Percentiles rank a stretch among this genome's conserved stretches.
Evolutionary conservation across 1,140 invertebrate genomes (phyloP).

Genomic region (Lethrus apterus): DNA sequence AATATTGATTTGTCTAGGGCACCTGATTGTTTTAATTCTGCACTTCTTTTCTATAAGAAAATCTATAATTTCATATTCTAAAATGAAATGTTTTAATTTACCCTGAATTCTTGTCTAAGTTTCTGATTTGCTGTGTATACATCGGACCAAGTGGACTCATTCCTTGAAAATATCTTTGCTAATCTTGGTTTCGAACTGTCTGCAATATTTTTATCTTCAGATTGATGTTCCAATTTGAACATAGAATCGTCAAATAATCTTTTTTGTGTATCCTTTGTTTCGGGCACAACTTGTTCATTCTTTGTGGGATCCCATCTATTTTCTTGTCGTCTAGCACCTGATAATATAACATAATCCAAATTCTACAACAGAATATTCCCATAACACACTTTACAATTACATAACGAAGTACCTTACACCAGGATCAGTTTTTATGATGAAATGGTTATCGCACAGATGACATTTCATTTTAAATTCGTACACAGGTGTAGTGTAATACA

Average conservation of each 20-base stretch:
- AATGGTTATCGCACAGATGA: slow-evolving; percentile 95
- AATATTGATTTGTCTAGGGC: slow-evolving; percentile 64
- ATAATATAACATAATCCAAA: slow-evolving; percentile 93
- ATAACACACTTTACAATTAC: neutral
- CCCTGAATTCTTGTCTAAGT: slow-evolving; percentile 75
- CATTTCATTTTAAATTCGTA: slow-evolving; percentile 99
- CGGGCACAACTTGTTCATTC: slow-evolving; percentile 89
- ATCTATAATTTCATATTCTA: neutral
- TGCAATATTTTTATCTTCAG: slow-evolving; percentile 67
- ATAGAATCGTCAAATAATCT: slow-evolving; percentile 90
- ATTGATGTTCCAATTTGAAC: slow-evolving; percentile 91
- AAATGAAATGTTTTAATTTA: slow-evolving; percentile 42
- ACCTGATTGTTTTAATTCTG: slow-evolving; percentile 61
- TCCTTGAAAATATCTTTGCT: slow-evolving; percentile 65
- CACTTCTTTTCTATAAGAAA: slow-evolving; percentile 61
- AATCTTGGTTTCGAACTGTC: slow-evolving; percentile 64
- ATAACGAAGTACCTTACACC: slow-evolving; percentile 53
- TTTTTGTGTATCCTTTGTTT: slow-evolving; percentile 82
- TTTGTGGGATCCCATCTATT: slow-evolving; percentile 95
- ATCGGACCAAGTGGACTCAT: slow-evolving; percentile 77
- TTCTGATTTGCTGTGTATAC: slow-evolving; percentile 83
- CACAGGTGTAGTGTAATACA: slow-evolving; percentile 96
- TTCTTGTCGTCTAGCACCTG: slow-evolving; percentile 92
- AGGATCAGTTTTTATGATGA: slow-evolving; percentile 98
- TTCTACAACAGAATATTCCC: slow-evolving; percentile 55